Percentiles rank a stretch among this genome's conserved stretches.
Conservation (phyloP, 2,888 invertebrate genomes). For the Lasioglossum zephyrum region DNA sequence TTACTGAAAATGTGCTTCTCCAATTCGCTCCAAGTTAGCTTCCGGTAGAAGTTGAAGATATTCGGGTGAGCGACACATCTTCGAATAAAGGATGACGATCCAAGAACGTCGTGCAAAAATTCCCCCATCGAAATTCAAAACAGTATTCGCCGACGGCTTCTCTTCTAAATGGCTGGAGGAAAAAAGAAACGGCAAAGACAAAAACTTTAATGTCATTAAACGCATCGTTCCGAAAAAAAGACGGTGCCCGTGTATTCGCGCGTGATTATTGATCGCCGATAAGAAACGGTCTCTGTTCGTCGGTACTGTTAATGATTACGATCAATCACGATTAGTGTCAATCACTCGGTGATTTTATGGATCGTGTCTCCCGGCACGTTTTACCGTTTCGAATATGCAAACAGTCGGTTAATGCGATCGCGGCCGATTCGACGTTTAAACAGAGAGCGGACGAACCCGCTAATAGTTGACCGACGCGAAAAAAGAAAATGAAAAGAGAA, state of each 20-base stretch:
- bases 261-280: background rate
- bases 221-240: background rate
- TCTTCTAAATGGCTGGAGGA: background rate
- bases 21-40: background rate
- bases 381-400: conserved; percentile 27
- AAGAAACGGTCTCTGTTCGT: background rate
- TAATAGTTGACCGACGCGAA: conserved; percentile 27
- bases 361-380: conserved; percentile 26
- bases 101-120: background rate
- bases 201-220: conserved; percentile 7
- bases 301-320: conserved; percentile 13
- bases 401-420: conserved; percentile 7
- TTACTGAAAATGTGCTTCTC: background rate
- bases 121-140: background rate
- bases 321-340: background rate
- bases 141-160: background rate
- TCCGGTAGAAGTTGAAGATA: background rate
- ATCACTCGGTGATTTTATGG: conserved; percentile 4
- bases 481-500: too few species aligned
- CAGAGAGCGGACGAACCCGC: conserved; percentile 8
- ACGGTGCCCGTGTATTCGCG: background rate
- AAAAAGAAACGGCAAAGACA: background rate
- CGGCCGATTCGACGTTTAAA: conserved; percentile 17
- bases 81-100: background rate
- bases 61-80: background rate